Evolutionary conservation across 2,888 invertebrate species (phyloP).

Genomic region (Scrobipalpa costella): DNA sequence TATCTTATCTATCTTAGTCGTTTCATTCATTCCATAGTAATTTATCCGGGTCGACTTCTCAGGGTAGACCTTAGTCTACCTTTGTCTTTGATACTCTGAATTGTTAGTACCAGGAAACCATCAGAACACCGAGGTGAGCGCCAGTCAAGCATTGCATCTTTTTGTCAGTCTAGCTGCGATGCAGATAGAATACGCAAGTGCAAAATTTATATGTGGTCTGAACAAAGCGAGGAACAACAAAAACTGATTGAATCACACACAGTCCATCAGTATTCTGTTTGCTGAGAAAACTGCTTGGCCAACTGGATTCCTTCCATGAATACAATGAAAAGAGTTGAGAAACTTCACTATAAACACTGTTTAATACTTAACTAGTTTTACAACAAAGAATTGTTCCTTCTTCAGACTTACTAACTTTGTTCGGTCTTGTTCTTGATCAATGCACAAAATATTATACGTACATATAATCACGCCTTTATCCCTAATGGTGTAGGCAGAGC

Average conservation of each 20-base stretch:
- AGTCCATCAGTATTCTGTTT: slow-evolving; percentile 24
- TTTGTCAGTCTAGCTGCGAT: background rate
- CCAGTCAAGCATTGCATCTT: background rate
- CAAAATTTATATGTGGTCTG: background rate
- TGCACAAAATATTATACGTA: slow-evolving; percentile 16
- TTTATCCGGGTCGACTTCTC: too few species aligned
- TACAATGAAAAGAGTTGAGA: slow-evolving; percentile 48
- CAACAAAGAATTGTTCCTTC: slow-evolving; percentile 49
- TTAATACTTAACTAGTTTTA: slow-evolving; percentile 47
- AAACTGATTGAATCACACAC: slow-evolving; percentile 20
- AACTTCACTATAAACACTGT: slow-evolving; percentile 50
- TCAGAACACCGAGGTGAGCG: background rate
- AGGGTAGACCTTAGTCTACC: too few species aligned
- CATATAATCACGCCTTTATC: too few species aligned
- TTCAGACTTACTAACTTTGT: slow-evolving; percentile 41
- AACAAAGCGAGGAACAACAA: slow-evolving; percentile 10
- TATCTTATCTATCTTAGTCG: too few species aligned
- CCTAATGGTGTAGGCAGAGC: too few species aligned
- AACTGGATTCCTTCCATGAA: slow-evolving; percentile 38
- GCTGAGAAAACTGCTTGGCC: slow-evolving; percentile 15
- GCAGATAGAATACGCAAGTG: background rate
- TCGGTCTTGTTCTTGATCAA: background rate
- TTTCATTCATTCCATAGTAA: too few species aligned
- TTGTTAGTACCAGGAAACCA: too few species aligned
- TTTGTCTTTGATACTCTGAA: too few species aligned